These are phyloP conservation scores for Colossoma macropomum DNA, from an alignment of 2,113 vertebrate species.

Conservation along the genomic window DNA sequence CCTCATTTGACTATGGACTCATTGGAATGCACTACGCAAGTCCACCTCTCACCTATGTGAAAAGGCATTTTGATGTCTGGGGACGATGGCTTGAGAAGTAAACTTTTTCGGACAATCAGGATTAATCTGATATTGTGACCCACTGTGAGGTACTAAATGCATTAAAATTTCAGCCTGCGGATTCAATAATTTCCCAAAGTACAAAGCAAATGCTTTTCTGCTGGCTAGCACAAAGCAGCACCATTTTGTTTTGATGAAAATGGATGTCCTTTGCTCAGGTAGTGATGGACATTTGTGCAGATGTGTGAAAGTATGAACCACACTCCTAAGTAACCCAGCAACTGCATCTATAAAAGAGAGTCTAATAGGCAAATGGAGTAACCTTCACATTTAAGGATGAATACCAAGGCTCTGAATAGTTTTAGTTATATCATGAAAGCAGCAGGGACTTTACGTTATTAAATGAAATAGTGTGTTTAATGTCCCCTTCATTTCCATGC, in stretches of 20 bases:
- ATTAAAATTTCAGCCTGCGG: background rate
- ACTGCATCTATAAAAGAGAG: background rate
- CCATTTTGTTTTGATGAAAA: background rate
- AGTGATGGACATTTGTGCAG: background rate
- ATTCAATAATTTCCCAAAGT: background rate
- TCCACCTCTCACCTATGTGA: conserved; percentile 18
- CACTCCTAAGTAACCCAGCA: background rate
- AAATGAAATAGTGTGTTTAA: conserved; percentile 30
- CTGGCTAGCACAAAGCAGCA: background rate
- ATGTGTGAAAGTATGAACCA: background rate
- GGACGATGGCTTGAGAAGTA: background rate
- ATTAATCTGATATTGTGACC: conserved; percentile 4
- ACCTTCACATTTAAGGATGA: conserved; percentile 16
- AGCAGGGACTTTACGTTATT: conserved; percentile 26
- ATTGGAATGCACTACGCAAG: conserved; percentile 59
- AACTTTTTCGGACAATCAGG: background rate
- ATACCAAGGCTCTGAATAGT: background rate
- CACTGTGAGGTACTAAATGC: background rate
- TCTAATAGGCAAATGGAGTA: background rate
- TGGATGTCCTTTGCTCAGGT: background rate
- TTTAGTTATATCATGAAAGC: conserved; percentile 35
- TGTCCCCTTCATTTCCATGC: conserved; percentile 36
- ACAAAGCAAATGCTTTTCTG: background rate
- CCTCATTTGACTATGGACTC: conserved; percentile 47
- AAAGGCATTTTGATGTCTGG: conserved; percentile 24